These are phyloP conservation scores for Cathartes aura DNA, from an alignment of 2,113 vertebrate genomes.

Conservation along the genomic window DNA sequence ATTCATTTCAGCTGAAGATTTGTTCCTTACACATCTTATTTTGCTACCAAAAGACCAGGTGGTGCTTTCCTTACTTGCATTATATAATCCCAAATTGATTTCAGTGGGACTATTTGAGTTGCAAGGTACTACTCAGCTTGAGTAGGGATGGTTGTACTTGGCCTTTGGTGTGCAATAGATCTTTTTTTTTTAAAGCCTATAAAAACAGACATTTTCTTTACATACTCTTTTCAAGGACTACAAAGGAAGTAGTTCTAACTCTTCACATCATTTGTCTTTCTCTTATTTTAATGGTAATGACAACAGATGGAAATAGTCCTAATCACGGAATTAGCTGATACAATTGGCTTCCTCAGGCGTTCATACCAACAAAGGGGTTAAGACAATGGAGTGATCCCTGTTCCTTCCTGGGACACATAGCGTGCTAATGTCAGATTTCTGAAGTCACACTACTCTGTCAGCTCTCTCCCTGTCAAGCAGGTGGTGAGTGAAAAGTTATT, in stretches of 20 bases:
- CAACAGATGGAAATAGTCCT: background rate
- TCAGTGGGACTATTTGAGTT: slow-evolving; percentile 34
- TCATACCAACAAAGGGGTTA: background rate
- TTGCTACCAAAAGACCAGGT: background rate
- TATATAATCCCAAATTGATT: slow-evolving; percentile 44
- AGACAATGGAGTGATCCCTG: background rate
- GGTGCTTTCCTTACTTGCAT: background rate
- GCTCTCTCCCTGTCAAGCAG: slow-evolving; percentile 58
- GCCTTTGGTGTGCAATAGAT: background rate
- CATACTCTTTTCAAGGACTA: background rate
- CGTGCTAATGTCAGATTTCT: slow-evolving; percentile 54
- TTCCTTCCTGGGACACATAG: slow-evolving; percentile 20
- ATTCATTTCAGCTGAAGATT: background rate
- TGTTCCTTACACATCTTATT: background rate
- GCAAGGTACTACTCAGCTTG: background rate
- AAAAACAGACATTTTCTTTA: background rate
- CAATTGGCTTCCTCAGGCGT: background rate
- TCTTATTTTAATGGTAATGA: background rate
- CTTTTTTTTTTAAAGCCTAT: background rate
- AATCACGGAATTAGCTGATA: background rate
- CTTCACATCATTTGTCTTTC: background rate
- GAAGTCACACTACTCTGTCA: slow-evolving; percentile 49
- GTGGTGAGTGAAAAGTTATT: slow-evolving; percentile 74
- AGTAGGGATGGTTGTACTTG: background rate
- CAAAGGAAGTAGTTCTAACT: background rate